Evolutionary conservation across 1,140 invertebrate genomes (phyloP), one percentile per base, ranked within the genome.

Genomic region (Drosophila funebris): DNA sequence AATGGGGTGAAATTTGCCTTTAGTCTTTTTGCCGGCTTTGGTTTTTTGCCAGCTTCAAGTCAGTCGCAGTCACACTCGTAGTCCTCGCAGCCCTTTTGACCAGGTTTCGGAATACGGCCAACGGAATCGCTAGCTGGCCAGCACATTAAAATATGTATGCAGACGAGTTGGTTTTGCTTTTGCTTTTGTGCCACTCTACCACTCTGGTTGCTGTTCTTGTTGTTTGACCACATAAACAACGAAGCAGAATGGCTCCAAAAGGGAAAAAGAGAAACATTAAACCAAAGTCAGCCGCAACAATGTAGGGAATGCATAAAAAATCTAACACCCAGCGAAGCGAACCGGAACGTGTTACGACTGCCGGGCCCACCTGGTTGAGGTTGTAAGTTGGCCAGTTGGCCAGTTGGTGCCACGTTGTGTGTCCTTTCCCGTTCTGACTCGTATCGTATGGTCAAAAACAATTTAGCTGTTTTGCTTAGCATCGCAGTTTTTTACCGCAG

Each of bases 1-100:
- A 16, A 53, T 56, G 36, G 46, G 50, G 64, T 74, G 60, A 43
- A 66, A 71, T 46, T 29, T 27, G 80, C 79, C 75, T 71, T 71
- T 83, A 57, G 81, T 77, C 81, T 87, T 87, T 82, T 85, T 72
- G 78, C 60, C 61, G 61, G 63, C 62, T 75, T 78, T 58, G 76
- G 48, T 72, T 67, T 67, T 64, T 46, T 73, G 76, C 72, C 62
- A 68, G 75, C 62, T 57, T 64, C 43, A 53, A 78, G 69, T 77
- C 64, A 62, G 39, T 66, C 43, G 61, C 62, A n/a, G n/a, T n/a
- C n/a, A n/a, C n/a, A n/a, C n/a, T n/a, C n/a, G n/a, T n/a, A n/a
- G n/a, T n/a, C n/a, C n/a, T 66, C 43, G 61, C 62, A 52, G 69
- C 69, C 73, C 46, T 70, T 80, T 85, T 87, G 82, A 81, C 82